Base-by-base conservation (phyloP, 2,888 invertebrate genomes). In the Lasioglossum calceatum region DNA sequence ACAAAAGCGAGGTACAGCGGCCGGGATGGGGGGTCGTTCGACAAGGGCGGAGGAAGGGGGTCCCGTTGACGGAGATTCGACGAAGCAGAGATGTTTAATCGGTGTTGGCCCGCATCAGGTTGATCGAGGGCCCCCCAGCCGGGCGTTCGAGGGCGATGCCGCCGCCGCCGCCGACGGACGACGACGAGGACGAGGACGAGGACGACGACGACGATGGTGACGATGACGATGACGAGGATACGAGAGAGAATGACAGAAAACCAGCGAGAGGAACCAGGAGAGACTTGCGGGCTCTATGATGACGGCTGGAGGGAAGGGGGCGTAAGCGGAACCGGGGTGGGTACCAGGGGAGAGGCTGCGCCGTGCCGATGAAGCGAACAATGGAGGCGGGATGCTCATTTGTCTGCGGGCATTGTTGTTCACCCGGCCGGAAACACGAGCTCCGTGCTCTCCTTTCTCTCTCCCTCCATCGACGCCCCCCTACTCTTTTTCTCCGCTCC, bases 381-480 rank as follows among this genome's bases (percentile, higher is more conserved):
- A 95, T 95, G 93, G 93, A 94, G 94, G 94, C 94, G 94, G 95
- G 94, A 94, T 95, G 95, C 95, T 95, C 95, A 95, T 95, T 95
- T 95, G 95, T 95, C 95, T 95, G 95, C 94, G 93, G 93, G 94
- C 93, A 95, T 95, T 94, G 95, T 95, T 95, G 95, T 92, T 93
- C 92, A 93, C 91, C 92, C 94, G 92, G 93, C 92, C 93, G 93
- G 95, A 95, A 95, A 95, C 93, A 94, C 93, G 95, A 95, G 94
- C 93, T 91, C 91, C 88, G 90, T 91, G 92, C 91, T 91, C 92
- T 92, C 90, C 86, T 89, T 90, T 90, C 88, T 87, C 88, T 89
- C 87, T 87, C 79, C 81, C 84, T 83, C 88, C 81, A 83, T 82
- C 85, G 77, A 64, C 79, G 83, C 76, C 67, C 83, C 79, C 64